Percentiles rank a stretch among this genome's conserved stretches.
These are phyloP conservation scores for Drosophila pseudotakahashii DNA, from an alignment of 2,888 invertebrate genomes.

Conservation along the genomic window DNA sequence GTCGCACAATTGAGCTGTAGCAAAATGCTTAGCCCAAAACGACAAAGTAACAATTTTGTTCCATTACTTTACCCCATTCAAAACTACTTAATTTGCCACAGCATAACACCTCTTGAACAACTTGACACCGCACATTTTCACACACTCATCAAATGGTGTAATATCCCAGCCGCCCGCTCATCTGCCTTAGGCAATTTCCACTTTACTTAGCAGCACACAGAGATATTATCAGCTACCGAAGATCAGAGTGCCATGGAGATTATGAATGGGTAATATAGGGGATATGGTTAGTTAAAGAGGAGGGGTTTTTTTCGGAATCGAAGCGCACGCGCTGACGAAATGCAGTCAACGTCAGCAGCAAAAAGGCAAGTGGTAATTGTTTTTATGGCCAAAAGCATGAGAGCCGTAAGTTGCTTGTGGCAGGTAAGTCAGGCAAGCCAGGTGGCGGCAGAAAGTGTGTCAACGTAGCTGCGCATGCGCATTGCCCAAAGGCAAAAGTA, in stretches of 20 bases:
- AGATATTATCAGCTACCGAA: constrained; percentile 32
- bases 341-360: constrained; percentile 49
- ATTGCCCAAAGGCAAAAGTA: constrained; percentile 45
- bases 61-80: constrained; percentile 9
- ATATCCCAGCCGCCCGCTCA: constrained; percentile 16
- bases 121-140: constrained; percentile 23
- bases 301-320: constrained; percentile 14
- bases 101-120: constrained; percentile 3
- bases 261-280: constrained; percentile 18
- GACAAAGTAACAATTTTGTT: constrained; percentile 1
- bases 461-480: constrained; percentile 74
- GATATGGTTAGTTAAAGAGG: constrained; percentile 2
- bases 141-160: constrained; percentile 25
- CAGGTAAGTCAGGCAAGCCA: constrained; percentile 22
- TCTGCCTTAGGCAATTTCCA: constrained; percentile 25
- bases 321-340: constrained; percentile 62
- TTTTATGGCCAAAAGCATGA: constrained; percentile 67
- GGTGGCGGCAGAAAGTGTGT: constrained; percentile 70
- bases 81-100: constrained; percentile 6
- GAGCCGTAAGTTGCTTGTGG: constrained; percentile 29
- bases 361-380: constrained; percentile 67
- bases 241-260: constrained; percentile 17
- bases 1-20: not conserved
- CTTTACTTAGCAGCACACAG: constrained; percentile 10
- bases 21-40: not conserved